These are phyloP conservation scores for Bungarus multicinctus DNA, from an alignment of 2,113 vertebrate species.

Conservation along the genomic window DNA sequence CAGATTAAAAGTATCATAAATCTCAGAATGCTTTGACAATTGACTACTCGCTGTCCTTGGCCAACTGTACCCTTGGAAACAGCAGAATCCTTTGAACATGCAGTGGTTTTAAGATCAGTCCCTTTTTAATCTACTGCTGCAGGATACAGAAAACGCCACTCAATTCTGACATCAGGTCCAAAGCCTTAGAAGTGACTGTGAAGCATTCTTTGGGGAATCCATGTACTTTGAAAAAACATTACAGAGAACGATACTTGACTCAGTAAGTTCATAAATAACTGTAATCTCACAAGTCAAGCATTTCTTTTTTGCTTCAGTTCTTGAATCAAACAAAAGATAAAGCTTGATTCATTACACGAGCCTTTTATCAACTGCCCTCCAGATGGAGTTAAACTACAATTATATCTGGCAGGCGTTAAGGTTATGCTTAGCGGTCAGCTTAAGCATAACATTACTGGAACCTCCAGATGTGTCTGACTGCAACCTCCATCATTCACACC, in stretches of 20 bases:
- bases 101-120: not conserved
- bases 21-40: not conserved
- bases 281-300: not conserved
- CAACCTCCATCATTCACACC: not conserved
- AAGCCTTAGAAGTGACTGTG: not conserved
- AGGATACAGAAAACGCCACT: not conserved
- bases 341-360: not conserved
- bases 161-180: not conserved
- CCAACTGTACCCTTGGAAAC: conserved; percentile 2
- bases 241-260: not conserved
- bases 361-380: not conserved
- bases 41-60: not conserved
- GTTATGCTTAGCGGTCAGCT: not conserved
- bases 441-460: not conserved
- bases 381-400: not conserved
- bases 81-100: not conserved
- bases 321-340: not conserved
- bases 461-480: not conserved
- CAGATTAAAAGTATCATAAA: not conserved
- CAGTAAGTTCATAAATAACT: not conserved
- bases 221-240: not conserved
- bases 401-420: not conserved
- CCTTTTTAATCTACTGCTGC: not conserved
- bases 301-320: not conserved
- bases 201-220: not conserved